These are phyloP conservation scores for Watsonalla cultraria DNA, from an alignment of 2,888 invertebrate genomes.

Conservation along the genomic window DNA sequence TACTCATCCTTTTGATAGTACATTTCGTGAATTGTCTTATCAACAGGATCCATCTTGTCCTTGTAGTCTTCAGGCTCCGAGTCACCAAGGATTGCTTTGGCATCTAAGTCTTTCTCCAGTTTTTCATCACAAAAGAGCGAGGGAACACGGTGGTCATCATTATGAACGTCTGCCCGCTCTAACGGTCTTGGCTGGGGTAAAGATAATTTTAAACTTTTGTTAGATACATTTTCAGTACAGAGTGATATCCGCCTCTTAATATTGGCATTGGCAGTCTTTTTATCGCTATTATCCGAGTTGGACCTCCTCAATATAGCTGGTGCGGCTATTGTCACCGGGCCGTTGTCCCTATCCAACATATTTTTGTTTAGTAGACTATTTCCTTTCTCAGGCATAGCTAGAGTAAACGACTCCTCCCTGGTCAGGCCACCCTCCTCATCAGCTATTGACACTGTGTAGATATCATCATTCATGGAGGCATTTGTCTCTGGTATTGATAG, in stretches of 20 bases:
- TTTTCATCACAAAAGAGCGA: slow-evolving; percentile 75
- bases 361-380: slow-evolving; percentile 65
- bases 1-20: slow-evolving; percentile 44
- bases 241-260: slow-evolving; percentile 67
- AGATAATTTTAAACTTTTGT: slow-evolving; percentile 39
- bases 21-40: slow-evolving; percentile 26
- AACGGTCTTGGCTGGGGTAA: slow-evolving; percentile 26
- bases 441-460: slow-evolving; percentile 74
- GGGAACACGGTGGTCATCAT: slow-evolving; percentile 67
- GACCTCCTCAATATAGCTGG: slow-evolving; percentile 72
- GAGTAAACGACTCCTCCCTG: slow-evolving; percentile 61
- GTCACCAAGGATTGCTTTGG: slow-evolving; percentile 48
- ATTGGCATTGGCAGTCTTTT: slow-evolving; percentile 51
- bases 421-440: slow-evolving; percentile 64
- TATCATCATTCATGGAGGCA: slow-evolving; percentile 73
- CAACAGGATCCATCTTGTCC: slow-evolving; percentile 29
- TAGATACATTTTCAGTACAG: slow-evolving; percentile 56
- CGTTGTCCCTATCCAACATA: slow-evolving; percentile 51
- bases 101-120: slow-evolving; percentile 64
- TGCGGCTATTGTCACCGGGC: slow-evolving; percentile 52
- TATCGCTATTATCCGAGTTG: slow-evolving; percentile 69
- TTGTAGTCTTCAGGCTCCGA: slow-evolving; percentile 61
- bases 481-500: slow-evolving; percentile 74
- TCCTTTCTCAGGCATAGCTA: slow-evolving; percentile 70
- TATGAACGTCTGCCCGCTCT: slow-evolving; percentile 33